These are phyloP conservation scores for Electrophaes corylata DNA, from an alignment of 2,888 invertebrate genomes.

Conservation along the genomic window DNA sequence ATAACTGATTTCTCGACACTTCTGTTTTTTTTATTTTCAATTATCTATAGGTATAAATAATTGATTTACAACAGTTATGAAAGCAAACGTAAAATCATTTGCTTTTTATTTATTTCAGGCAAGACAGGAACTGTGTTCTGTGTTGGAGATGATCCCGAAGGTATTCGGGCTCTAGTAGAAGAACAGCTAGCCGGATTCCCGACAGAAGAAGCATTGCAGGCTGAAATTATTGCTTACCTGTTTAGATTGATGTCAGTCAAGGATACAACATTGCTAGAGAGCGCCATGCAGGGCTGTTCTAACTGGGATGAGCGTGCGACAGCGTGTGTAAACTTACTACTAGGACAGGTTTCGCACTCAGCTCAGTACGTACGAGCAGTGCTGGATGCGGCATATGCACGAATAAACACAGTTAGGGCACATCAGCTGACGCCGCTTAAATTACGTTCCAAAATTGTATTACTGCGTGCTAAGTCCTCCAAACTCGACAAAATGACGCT, in stretches of 20 bases:
- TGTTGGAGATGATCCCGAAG: constrained; percentile 51
- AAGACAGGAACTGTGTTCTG: constrained; percentile 53
- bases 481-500: neutral
- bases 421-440: constrained; percentile 35
- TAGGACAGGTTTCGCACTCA: constrained; percentile 49
- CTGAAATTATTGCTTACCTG: constrained; percentile 45
- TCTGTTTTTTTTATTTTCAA: no score
- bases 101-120: constrained; percentile 40
- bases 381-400: constrained; percentile 50
- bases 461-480: constrained; percentile 42
- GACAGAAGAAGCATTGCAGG: constrained; percentile 43
- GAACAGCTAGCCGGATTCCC: constrained; percentile 36
- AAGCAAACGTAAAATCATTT: neutral
- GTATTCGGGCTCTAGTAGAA: constrained; percentile 42
- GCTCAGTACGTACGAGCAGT: constrained; percentile 53
- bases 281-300: constrained; percentile 9
- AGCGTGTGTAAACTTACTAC: constrained; percentile 43
- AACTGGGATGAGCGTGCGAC: constrained; percentile 43
- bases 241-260: constrained; percentile 38
- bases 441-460: constrained; percentile 50
- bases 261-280: constrained; percentile 22
- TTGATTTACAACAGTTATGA: neutral
- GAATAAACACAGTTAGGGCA: constrained; percentile 41
- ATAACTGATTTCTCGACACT: no score
- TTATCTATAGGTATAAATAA: no score